phyloP scores from a whole-genome alignment of 2,888 invertebrate species.

The Strigamia crassipes region DNA sequence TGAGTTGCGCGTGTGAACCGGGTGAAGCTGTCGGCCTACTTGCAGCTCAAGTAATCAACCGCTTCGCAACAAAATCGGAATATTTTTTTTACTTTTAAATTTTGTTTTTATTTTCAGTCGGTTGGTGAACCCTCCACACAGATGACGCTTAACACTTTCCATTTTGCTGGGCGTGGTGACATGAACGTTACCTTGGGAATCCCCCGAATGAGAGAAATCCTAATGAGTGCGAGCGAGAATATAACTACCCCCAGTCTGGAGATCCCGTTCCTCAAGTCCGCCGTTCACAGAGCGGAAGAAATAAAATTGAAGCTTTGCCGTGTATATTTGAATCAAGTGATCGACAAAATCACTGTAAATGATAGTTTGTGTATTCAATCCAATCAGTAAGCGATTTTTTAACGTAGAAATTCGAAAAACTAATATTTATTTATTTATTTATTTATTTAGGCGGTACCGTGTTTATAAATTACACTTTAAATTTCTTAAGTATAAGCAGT shows the following conservation, averaged over 20 bases:
- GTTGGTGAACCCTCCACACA: slow-evolving; percentile 99
- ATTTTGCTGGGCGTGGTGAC: slow-evolving; percentile 99
- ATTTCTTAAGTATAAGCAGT: slow-evolving; percentile 75
- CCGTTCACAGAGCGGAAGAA: slow-evolving; percentile 66
- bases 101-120: slow-evolving; percentile 64
- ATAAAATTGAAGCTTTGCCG: slow-evolving; percentile 74
- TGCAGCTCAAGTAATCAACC: slow-evolving; percentile 76
- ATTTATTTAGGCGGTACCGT: slow-evolving; percentile 60
- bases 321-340: slow-evolving; percentile 77
- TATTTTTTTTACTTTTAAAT: not conserved
- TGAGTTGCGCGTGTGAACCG: slow-evolving; percentile 78
- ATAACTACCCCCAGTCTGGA: slow-evolving; percentile 97
- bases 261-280: slow-evolving; percentile 71
- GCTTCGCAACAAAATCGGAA: not conserved
- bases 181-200: slow-evolving; percentile 99
- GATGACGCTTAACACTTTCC: slow-evolving; percentile 99
- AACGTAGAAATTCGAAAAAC: not conserved
- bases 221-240: slow-evolving; percentile 90
- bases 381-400: not conserved
- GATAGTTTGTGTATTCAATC: not conserved
- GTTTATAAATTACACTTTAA: slow-evolving; percentile 72
- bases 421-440: not conserved
- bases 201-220: slow-evolving; percentile 91
- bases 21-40: slow-evolving; percentile 96
- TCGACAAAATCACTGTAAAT: slow-evolving; percentile 67